phyloP scores from a whole-genome alignment of 1,140 invertebrate species.

The Ostrea denselamellosa region DNA sequence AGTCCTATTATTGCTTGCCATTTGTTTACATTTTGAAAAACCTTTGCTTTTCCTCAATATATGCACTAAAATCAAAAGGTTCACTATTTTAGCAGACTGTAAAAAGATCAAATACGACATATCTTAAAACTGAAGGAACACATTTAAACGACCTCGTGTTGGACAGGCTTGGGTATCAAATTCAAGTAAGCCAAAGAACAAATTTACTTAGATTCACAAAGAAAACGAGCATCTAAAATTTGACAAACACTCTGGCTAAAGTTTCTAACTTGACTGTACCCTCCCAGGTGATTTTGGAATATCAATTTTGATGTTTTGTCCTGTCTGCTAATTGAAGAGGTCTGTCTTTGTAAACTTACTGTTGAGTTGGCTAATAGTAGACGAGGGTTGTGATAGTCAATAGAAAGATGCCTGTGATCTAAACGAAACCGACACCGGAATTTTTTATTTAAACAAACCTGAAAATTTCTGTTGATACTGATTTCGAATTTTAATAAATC shows the following conservation, averaged over 20 bases:
- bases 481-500: constrained; percentile 39
- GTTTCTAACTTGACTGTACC: constrained; percentile 32
- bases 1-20: not conserved
- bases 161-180: constrained; percentile 26
- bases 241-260: constrained; percentile 35
- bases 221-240: constrained; percentile 20
- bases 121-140: not conserved
- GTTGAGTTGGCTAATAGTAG: constrained; percentile 35
- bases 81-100: not conserved
- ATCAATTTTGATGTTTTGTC: constrained; percentile 36
- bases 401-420: constrained; percentile 23
- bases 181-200: constrained; percentile 17
- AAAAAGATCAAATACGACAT: not conserved
- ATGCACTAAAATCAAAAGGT: not conserved
- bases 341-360: constrained; percentile 30
- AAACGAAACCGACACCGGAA: constrained; percentile 27
- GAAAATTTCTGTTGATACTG: constrained; percentile 31
- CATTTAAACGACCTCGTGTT: constrained; percentile 14
- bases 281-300: constrained; percentile 37
- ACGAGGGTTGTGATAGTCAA: constrained; percentile 10
- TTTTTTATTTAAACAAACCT: constrained; percentile 36
- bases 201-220: constrained; percentile 40
- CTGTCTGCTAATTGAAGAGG: constrained; percentile 39
- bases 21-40: not conserved
- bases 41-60: not conserved